phyloP scores from a whole-genome alignment of 2,113 vertebrate species.

The Sylvicapra grimmia region DNA sequence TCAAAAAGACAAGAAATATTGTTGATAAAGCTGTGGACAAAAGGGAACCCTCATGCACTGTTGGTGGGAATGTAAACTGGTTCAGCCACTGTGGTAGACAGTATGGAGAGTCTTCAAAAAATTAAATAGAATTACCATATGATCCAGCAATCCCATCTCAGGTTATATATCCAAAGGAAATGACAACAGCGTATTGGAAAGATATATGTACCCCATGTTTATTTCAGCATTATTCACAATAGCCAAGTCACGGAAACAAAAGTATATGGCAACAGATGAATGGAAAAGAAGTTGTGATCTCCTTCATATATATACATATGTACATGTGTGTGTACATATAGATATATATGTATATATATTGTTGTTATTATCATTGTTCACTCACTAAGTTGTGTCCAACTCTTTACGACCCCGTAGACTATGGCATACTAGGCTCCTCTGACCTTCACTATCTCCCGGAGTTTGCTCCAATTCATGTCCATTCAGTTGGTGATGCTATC shows the following conservation, averaged over 20 bases:
- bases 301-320: neutral
- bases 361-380: neutral
- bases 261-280: neutral
- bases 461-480: neutral
- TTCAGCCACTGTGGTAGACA: neutral
- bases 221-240: neutral
- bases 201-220: neutral
- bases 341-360: neutral
- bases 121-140: neutral
- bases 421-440: neutral
- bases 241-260: neutral
- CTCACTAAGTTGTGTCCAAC: neutral
- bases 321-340: neutral
- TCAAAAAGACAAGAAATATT: neutral
- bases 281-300: neutral
- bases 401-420: neutral
- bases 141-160: neutral
- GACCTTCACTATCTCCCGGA: neutral
- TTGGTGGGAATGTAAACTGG: neutral
- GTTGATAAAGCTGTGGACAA: neutral
- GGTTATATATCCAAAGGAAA: neutral
- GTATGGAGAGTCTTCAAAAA: neutral
- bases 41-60: neutral
- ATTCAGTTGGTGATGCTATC: neutral
- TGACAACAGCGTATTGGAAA: neutral